These are phyloP conservation scores for Phoxinus phoxinus DNA, from an alignment of 2,113 vertebrate species.

Conservation along the genomic window DNA sequence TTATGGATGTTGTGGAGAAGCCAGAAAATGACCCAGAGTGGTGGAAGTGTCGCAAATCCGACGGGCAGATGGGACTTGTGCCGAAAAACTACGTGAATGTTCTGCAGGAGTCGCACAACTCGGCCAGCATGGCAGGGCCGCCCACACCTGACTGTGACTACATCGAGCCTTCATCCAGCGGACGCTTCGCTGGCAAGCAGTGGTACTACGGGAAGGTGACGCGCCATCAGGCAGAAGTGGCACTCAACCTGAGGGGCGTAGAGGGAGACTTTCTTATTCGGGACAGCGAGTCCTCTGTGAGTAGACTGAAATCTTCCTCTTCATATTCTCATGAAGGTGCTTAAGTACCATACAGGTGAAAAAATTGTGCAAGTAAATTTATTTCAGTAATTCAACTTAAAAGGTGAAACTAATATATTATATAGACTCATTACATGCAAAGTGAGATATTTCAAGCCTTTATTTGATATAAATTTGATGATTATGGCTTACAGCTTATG, in stretches of 20 bases:
- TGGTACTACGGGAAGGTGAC: constrained; percentile 94
- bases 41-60: constrained; percentile 92
- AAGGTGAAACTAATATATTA: no score
- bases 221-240: constrained; percentile 90
- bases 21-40: constrained; percentile 92
- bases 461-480: no score
- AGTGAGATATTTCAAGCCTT: no score
- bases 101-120: constrained; percentile 80
- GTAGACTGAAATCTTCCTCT: constrained; percentile 54
- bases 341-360: no score
- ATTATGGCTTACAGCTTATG: no score
- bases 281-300: constrained; percentile 92
- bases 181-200: constrained; percentile 87
- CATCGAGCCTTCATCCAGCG: constrained; percentile 83
- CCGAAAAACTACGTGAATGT: constrained; percentile 91
- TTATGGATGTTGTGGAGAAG: constrained; percentile 93
- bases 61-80: constrained; percentile 87
- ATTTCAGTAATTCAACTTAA: no score
- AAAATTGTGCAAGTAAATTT: no score
- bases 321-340: not conserved
- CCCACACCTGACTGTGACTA: constrained; percentile 90
- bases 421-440: no score
- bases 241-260: constrained; percentile 85
- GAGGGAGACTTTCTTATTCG: constrained; percentile 92
- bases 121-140: constrained; percentile 76